phyloP scores from a whole-genome alignment of 2,888 invertebrate species.

The Eulithis prunata region DNA sequence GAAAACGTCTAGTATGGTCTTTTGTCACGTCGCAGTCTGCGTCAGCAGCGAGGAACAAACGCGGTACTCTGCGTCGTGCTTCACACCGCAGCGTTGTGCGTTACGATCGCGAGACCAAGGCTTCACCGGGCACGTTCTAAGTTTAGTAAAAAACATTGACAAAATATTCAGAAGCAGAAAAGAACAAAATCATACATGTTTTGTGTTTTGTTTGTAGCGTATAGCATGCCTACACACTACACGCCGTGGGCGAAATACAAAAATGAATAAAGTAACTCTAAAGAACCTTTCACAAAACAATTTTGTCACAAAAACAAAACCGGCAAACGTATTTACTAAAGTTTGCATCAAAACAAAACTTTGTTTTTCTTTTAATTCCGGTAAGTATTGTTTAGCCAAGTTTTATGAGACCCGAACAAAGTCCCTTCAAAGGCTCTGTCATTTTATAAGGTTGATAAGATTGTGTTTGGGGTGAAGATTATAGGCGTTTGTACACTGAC shows the following conservation, averaged over 20 bases:
- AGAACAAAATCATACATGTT: too few species aligned
- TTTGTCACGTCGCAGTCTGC: too few species aligned
- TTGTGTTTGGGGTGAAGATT: conserved; percentile 23
- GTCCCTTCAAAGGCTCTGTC: conserved; percentile 50
- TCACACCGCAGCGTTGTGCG: too few species aligned
- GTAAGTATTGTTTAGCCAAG: conserved; percentile 55
- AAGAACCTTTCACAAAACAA: conserved; percentile 39
- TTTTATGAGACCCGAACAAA: conserved; percentile 46
- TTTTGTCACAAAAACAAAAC: conserved; percentile 46
- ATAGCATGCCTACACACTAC: too few species aligned
- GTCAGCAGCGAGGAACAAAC: too few species aligned
- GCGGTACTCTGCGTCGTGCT: too few species aligned
- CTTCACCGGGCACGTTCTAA: too few species aligned
- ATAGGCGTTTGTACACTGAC: background rate
- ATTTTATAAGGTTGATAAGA: conserved; percentile 42
- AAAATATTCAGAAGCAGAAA: too few species aligned
- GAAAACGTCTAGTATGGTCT: too few species aligned
- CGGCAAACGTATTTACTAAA: conserved; percentile 44
- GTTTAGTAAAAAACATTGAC: too few species aligned
- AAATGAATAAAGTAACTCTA: background rate
- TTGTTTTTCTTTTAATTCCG: conserved; percentile 56
- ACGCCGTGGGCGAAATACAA: background rate
- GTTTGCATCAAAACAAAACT: conserved; percentile 48
- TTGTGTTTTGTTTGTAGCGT: too few species aligned
- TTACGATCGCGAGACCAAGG: too few species aligned